Base-by-base conservation (phyloP, 2,113 vertebrate species). In the Onychostruthus taczanowskii region DNA sequence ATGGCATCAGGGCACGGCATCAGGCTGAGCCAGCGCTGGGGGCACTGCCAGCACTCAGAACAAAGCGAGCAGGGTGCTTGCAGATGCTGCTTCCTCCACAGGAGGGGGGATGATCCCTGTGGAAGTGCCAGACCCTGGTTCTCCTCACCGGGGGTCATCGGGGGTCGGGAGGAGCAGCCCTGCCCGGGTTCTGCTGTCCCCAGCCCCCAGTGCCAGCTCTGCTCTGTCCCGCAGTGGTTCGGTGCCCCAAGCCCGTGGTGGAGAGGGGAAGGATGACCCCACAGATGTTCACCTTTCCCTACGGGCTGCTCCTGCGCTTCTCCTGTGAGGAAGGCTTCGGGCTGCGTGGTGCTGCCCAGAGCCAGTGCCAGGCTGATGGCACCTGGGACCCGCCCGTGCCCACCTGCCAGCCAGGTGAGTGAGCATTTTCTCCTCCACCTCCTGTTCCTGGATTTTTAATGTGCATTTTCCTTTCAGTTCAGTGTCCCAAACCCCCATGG, bases 401-500 rank as follows among this genome's bases (percentile, higher is more conserved):
- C 17, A 10, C 85, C 72, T 97, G 97, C 75, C 78, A 16, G 66
- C 97, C 94, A 52, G 92, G 97, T 98, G 86, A 87, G 97, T 95
- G 2, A 18, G 13, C 13, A 3, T 30, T 20, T 30, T 13, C 56
- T 31, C 53, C 53, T 59, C 55, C 24, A 2, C 6, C 44, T 41
- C 52, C 79, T 14, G 2, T 2, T n/a, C 30, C 24, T 10, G 12
- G 16, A 2, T 19, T 61, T 61, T 14, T 41, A 27, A 49, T 13
- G 11, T 6, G 6, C n/a, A 11, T 81, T 81, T 58, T 11, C 43
- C 13, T 22, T 18, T 11, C 68, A 33, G n/a, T 39, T 22, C 58
- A 6, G n/a, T 5, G 7, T 27, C 49, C 41, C 49, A 55, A 33
- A 18, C 17, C 22, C 56, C 58, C 47, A 2, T 0, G 0, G 49